These are phyloP conservation scores for Pelochelys cantorii DNA, from an alignment of 2,797 vertebrate genomes.

Conservation along the genomic window DNA sequence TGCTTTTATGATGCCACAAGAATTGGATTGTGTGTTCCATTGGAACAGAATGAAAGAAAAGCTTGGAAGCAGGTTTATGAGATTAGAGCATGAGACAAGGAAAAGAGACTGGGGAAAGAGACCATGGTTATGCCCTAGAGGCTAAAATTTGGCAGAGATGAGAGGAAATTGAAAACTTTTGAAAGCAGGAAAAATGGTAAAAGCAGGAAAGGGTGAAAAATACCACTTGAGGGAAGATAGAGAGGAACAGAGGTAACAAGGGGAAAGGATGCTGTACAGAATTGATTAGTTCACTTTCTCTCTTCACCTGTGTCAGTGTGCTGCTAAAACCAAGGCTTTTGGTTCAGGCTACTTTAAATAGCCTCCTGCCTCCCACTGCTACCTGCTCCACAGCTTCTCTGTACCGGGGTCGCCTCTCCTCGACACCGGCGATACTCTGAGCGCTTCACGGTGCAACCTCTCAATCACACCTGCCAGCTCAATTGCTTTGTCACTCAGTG, in stretches of 20 bases:
- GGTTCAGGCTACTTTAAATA: neutral
- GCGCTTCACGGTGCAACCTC: too few species aligned
- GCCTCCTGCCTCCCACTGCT: neutral
- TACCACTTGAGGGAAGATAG: neutral
- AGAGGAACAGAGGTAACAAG: neutral
- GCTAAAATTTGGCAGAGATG: neutral
- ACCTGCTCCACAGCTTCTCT: too few species aligned
- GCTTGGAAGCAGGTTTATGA: neutral
- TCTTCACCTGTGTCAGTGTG: neutral
- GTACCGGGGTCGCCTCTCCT: too few species aligned
- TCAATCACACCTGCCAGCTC: too few species aligned
- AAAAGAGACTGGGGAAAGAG: neutral
- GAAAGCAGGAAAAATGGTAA: neutral
- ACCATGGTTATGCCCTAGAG: neutral
- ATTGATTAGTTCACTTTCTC: neutral
- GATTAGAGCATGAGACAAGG: neutral
- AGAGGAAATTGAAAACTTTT: neutral
- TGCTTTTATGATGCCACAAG: neutral
- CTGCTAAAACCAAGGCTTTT: neutral
- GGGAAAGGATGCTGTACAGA: neutral
- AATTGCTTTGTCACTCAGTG: too few species aligned
- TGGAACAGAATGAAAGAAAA: neutral
- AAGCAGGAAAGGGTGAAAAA: neutral
- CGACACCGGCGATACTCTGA: too few species aligned
- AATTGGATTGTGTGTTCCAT: neutral